phyloP scores from a whole-genome alignment of 2,797 vertebrate species.

The Artibeus lituratus region DNA sequence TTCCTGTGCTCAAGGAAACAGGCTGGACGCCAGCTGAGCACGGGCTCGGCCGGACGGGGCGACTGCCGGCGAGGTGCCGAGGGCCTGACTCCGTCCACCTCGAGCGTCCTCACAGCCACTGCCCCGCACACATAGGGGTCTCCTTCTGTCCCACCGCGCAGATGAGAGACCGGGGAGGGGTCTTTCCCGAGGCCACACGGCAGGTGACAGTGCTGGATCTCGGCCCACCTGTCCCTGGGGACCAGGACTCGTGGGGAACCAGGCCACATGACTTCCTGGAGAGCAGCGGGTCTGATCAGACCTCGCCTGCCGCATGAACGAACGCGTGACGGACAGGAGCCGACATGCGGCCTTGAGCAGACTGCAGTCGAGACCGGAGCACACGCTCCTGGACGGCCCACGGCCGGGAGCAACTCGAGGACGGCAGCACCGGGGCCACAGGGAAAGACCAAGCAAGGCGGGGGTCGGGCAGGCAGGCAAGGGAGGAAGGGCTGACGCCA shows the following conservation, averaged over 20 bases:
- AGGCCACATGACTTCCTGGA: background rate
- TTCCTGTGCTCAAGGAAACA: background rate
- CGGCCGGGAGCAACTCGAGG: background rate
- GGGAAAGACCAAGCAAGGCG: background rate
- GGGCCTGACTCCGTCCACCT: fast-evolving
- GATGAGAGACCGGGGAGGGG: no score
- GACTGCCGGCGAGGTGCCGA: fast-evolving
- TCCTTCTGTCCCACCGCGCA: fast-evolving
- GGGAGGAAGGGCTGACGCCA: background rate
- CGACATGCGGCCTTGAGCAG: background rate
- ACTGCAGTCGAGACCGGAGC: fast-evolving
- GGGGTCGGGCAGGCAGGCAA: background rate
- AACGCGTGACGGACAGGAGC: background rate
- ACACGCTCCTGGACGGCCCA: no score
- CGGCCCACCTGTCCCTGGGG: background rate
- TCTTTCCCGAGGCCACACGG: background rate
- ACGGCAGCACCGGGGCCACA: background rate
- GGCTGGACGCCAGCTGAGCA: background rate
- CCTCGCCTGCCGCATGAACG: background rate
- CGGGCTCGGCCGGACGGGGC: fast-evolving
- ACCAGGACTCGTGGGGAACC: fast-evolving
- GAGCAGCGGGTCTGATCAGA: background rate
- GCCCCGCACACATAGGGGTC: fast-evolving
- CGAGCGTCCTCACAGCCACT: fast-evolving
- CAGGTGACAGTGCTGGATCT: background rate